These are phyloP conservation scores for Muricea muricata DNA, from an alignment of 92 coral and sea anemone species.

Conservation along the genomic window DNA sequence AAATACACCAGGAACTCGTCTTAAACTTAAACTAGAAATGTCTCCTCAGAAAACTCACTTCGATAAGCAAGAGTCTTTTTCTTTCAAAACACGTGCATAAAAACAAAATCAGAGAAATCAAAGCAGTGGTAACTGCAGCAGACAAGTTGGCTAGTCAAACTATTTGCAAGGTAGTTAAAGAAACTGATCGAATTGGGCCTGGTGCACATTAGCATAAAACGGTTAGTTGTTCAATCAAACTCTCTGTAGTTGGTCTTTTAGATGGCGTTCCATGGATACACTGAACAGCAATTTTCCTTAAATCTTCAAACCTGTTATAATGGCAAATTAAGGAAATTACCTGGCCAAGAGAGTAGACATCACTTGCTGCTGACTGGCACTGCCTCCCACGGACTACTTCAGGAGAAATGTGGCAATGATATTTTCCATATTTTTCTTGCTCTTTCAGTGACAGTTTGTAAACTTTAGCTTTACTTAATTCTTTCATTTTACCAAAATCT, in stretches of 20 bases:
- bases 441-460: background rate
- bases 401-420: slow-evolving; percentile 60
- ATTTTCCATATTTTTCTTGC: too few relatives aligned
- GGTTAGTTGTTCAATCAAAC: background rate
- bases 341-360: slow-evolving; percentile 49
- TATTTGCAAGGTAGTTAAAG: background rate
- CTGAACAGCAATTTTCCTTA: slow-evolving; percentile 45
- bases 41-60: too few relatives aligned
- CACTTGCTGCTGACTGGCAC: slow-evolving; percentile 21
- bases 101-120: too few relatives aligned
- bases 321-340: too few relatives aligned
- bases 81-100: too few relatives aligned
- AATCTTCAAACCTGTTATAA: too few relatives aligned
- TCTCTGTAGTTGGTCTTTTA: slow-evolving; percentile 22
- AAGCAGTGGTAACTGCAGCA: too few relatives aligned
- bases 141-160: too few relatives aligned
- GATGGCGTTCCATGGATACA: slow-evolving; percentile 42
- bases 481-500: background rate
- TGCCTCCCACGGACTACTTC: slow-evolving; percentile 38
- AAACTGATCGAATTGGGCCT: background rate
- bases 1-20: too few relatives aligned
- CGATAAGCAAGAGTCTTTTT: too few relatives aligned
- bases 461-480: background rate
- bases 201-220: background rate
- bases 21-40: too few relatives aligned